Conservation (phyloP, 2,888 invertebrate species). For the Stenotaenia linearis region DNA sequence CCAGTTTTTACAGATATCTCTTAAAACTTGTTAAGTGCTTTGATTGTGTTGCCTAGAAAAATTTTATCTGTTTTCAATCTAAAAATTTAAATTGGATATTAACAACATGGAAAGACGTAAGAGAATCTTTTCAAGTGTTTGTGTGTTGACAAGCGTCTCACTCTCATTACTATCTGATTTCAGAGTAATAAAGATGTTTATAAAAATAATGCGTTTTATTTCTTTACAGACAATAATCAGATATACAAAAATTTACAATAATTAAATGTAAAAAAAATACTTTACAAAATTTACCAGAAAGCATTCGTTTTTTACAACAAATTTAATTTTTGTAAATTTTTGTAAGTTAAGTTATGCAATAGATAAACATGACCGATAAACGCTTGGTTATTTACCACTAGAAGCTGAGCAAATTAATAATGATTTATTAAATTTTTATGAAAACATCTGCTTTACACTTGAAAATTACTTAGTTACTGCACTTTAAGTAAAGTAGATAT, state of each 20-base stretch:
- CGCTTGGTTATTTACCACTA: background rate
- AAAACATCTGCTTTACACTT: background rate
- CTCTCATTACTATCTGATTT: conserved; percentile 15
- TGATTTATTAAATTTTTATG: background rate
- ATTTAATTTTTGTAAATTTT: no score
- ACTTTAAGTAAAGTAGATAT: no score
- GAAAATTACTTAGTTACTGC: background rate
- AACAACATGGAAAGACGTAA: conserved; percentile 13
- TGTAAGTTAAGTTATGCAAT: no score
- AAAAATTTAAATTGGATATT: background rate
- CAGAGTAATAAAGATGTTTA: conserved; percentile 15
- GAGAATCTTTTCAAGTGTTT: background rate
- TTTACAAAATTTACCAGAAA: no score
- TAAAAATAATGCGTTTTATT: background rate
- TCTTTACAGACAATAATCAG: background rate
- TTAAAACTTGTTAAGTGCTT: background rate
- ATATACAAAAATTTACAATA: no score
- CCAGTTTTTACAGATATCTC: background rate
- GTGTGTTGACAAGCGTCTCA: conserved; percentile 12
- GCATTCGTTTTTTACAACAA: no score
- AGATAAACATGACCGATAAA: background rate
- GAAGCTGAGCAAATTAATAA: background rate
- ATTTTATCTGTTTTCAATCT: background rate
- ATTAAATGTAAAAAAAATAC: no score
- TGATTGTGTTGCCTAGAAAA: background rate